phyloP scores from a whole-genome alignment of 2,888 invertebrate species.

The Macaria liturata region DNA sequence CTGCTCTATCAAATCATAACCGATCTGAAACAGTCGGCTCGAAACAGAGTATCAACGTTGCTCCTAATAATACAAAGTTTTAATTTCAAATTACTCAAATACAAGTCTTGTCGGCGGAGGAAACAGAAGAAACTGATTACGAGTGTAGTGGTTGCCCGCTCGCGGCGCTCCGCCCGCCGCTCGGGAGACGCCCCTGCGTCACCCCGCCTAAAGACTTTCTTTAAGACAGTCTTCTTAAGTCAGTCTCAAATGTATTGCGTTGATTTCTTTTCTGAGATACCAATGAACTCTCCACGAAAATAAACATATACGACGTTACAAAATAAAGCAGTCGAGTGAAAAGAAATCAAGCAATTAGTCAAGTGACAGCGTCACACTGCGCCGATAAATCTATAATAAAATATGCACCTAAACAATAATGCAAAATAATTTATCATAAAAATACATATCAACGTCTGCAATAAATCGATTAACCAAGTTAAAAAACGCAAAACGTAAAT shows the following conservation, averaged over 20 bases:
- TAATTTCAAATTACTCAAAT: conserved; percentile 24
- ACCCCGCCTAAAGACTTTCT: conserved; percentile 46
- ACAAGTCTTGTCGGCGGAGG: conserved; percentile 27
- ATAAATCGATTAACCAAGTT: conserved; percentile 67
- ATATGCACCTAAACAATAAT: conserved; percentile 64
- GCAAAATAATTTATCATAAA: conserved; percentile 68
- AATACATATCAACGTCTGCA: conserved; percentile 62
- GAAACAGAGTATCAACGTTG: conserved; percentile 8
- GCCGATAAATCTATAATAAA: conserved; percentile 46
- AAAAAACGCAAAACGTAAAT: conserved; percentile 64
- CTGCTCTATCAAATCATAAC: conserved; percentile 24
- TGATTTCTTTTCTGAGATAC: conserved; percentile 69
- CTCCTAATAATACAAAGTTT: conserved; percentile 20
- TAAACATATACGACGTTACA: conserved; percentile 38
- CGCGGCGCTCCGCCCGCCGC: too few species aligned
- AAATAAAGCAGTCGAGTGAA: conserved; percentile 52
- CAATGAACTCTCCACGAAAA: conserved; percentile 53
- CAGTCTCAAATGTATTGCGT: conserved; percentile 82
- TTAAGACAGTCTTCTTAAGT: conserved; percentile 82
- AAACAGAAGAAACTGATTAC: conserved; percentile 32
- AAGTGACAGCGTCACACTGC: conserved; percentile 45
- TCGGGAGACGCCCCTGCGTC: conserved; percentile 17
- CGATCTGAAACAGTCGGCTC: conserved; percentile 11
- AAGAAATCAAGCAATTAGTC: conserved; percentile 48
- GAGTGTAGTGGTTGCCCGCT: conserved; percentile 7